These are phyloP conservation scores for Brachypteracias leptosomus DNA, from an alignment of 2,113 vertebrate genomes.

Conservation along the genomic window DNA sequence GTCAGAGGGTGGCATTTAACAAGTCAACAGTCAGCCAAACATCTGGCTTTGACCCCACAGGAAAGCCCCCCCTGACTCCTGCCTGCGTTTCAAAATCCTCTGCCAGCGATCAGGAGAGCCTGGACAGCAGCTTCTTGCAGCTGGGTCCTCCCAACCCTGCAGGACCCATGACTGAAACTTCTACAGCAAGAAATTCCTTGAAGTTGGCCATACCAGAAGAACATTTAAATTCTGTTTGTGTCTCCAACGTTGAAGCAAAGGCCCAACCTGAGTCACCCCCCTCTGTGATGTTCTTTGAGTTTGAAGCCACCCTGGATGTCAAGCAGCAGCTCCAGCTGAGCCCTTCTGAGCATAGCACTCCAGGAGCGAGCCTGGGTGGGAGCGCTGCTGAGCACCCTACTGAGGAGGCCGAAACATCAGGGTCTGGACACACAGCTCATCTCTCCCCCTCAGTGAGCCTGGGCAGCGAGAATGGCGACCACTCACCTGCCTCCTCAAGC, in stretches of 20 bases:
- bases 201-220: not conserved
- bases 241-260: not conserved
- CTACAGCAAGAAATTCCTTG: not conserved
- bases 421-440: not conserved
- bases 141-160: not conserved
- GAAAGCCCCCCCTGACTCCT: no score
- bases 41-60: not conserved
- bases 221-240: not conserved
- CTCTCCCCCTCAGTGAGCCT: not conserved
- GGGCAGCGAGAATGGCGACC: not conserved
- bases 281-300: not conserved
- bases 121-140: not conserved
- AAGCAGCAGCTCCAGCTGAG: not conserved
- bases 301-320: not conserved
- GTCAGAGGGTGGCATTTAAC: not conserved
- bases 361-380: rapidly evolving
- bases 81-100: not conserved
- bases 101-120: rapidly evolving
- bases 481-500: not conserved
- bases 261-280: not conserved
- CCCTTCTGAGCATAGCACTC: not conserved
- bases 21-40: not conserved
- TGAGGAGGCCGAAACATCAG: not conserved
- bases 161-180: not conserved
- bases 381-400: rapidly evolving